phyloP scores from a whole-genome alignment of 2,797 vertebrate species.

The Bucorvus abyssinicus region DNA sequence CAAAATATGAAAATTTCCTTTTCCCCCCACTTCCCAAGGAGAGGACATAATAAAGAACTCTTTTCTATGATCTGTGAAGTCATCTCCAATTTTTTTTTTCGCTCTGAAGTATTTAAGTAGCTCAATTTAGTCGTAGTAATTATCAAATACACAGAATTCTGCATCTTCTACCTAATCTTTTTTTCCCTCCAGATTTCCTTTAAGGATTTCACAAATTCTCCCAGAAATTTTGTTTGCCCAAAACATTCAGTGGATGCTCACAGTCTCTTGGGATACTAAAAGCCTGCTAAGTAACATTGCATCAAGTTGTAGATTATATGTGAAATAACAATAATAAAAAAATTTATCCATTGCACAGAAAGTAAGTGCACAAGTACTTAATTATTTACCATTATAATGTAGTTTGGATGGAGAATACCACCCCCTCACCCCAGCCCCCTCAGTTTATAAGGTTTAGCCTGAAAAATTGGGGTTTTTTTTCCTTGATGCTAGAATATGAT shows the following conservation, averaged over 20 bases:
- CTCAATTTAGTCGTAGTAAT: background rate
- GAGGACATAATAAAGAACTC: background rate
- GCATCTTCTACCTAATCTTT: background rate
- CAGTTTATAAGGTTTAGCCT: background rate
- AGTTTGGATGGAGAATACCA: background rate
- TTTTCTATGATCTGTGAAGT: background rate
- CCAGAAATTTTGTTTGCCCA: background rate
- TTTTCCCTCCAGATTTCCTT: background rate
- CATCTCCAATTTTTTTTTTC: background rate
- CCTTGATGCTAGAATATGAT: background rate
- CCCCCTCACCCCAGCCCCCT: rapidly evolving
- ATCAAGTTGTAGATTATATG: background rate
- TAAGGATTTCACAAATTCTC: background rate
- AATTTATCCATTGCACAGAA: background rate
- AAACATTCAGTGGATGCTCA: background rate
- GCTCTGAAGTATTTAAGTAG: background rate
- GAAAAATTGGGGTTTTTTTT: background rate
- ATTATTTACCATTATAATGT: background rate
- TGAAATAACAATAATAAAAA: background rate
- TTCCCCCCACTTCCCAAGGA: background rate
- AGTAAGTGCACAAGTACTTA: background rate
- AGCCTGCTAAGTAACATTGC: background rate
- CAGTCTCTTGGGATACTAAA: background rate
- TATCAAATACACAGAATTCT: background rate
- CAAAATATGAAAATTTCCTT: background rate